Conservation (phyloP, 2,888 invertebrate species). For the Apoderus coryli region DNA sequence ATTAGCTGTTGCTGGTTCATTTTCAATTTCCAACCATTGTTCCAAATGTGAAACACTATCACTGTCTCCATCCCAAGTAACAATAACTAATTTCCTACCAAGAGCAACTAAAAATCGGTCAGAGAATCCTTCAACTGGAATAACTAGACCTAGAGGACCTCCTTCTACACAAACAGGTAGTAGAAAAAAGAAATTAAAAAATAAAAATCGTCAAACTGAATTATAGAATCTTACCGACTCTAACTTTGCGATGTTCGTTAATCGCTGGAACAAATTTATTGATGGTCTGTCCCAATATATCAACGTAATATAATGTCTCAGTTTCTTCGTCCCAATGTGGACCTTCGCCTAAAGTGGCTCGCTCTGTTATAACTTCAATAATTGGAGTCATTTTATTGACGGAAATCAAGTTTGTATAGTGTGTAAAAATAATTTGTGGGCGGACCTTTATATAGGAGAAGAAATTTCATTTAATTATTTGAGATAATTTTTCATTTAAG, state of each 20-base stretch:
- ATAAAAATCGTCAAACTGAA: not conserved
- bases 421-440: too few relatives aligned
- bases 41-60: conserved; percentile 35
- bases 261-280: conserved; percentile 23
- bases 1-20: conserved; percentile 20
- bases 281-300: conserved; percentile 33
- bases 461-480: too few relatives aligned
- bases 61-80: conserved; percentile 50
- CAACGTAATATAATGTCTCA: conserved; percentile 51
- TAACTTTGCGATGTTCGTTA: conserved; percentile 20
- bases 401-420: too few relatives aligned
- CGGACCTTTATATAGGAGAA: too few relatives aligned
- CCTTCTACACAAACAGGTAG: too few relatives aligned
- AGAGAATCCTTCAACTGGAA: conserved; percentile 45
- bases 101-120: conserved; percentile 50
- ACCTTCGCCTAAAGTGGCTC: conserved; percentile 48
- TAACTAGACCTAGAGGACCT: conserved; percentile 36
- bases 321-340: conserved; percentile 53
- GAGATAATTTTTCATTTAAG: too few relatives aligned
- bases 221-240: conserved; percentile 19
- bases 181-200: too few relatives aligned
- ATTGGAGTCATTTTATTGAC: conserved; percentile 22
- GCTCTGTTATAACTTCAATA: conserved; percentile 32
- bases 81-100: conserved; percentile 40
- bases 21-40: conserved; percentile 43